Evolutionary conservation across 2,888 invertebrate species (phyloP), one percentile per base, ranked within the genome.

Genomic region (Rhogogaster chlorosoma): DNA sequence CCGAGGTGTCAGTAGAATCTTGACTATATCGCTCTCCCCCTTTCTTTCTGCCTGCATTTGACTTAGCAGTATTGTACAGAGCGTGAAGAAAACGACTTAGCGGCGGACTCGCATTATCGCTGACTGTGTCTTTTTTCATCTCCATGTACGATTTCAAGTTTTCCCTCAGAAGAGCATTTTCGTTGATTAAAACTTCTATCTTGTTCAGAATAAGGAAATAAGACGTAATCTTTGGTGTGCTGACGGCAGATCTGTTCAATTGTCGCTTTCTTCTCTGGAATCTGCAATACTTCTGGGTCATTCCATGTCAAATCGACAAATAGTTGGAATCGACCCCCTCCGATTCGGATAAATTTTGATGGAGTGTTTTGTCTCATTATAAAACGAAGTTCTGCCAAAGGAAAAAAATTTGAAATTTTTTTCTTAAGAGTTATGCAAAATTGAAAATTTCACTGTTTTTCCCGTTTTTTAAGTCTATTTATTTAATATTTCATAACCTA

Each of bases 201-300:
- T 57, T 6, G 57, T 80, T 80, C 7, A 49, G 15, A 80, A 80
- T 53, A 9, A 61, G 80, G 29, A 80, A 80, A 80, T 49, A 80
- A 36, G 18, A 32, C 1, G 57, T 64, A 29, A 80, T 80, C 7
- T 53, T 45, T 70, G 32, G 70, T 18, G 18, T 32, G 7, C 36
- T 4, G 18, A 70, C 70, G 29, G 70, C 32, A 70, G 70, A 70
- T 70, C 36, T 70, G 18, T 29, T 32, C 32, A 70, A 70, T 32
- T 70, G 5, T 18, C 70, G 26, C 36, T 32, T 29, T 70, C 36
- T 70, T 18, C 70, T 70, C 15, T 70, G 15, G 10, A 70, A 10
- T 70, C 70, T 70, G 36, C 18, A 15, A 70, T 70, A 32, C 7
- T 64, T 2, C 29, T n/a, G n/a, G n/a, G n/a, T n/a, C n/a, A n/a